Evolutionary conservation across 2,888 invertebrate genomes (phyloP).

Genomic region (Drosophila macrothrix): DNA sequence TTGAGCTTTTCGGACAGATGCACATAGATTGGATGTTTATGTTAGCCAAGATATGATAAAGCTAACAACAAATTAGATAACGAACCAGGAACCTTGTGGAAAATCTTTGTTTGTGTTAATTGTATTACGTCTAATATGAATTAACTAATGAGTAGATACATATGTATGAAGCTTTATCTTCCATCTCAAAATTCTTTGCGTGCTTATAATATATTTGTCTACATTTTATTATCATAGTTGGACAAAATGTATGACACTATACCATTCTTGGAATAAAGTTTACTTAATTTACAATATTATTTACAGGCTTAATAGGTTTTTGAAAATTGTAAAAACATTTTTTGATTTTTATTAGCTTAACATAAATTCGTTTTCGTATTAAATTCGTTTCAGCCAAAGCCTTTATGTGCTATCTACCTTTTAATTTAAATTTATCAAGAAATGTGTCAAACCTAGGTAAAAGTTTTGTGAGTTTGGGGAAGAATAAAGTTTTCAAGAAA

Average conservation of each 20-base stretch:
- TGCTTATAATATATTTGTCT: background rate
- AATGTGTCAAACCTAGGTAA: background rate
- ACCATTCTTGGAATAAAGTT: background rate
- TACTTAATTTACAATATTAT: background rate
- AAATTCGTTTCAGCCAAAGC: background rate
- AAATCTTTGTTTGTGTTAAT: background rate
- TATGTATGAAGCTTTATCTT: background rate
- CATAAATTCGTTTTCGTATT: too few relatives aligned
- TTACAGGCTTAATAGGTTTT: background rate
- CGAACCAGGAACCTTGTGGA: background rate
- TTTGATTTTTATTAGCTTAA: too few relatives aligned
- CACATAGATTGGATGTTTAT: constrained; percentile 24
- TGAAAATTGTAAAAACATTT: too few relatives aligned
- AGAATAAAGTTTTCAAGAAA: background rate
- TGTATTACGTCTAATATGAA: background rate
- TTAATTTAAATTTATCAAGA: background rate
- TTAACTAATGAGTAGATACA: background rate
- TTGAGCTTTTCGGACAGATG: constrained; percentile 34
- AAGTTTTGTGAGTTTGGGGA: background rate
- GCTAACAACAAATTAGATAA: constrained; percentile 32
- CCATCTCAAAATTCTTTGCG: background rate
- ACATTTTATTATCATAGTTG: background rate
- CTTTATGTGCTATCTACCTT: background rate
- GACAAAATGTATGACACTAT: background rate
- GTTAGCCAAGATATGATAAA: constrained; percentile 15